Evolutionary conservation across 2,888 invertebrate species (phyloP), one percentile per base, ranked within the genome.

Genomic region (Unio pictorum): DNA sequence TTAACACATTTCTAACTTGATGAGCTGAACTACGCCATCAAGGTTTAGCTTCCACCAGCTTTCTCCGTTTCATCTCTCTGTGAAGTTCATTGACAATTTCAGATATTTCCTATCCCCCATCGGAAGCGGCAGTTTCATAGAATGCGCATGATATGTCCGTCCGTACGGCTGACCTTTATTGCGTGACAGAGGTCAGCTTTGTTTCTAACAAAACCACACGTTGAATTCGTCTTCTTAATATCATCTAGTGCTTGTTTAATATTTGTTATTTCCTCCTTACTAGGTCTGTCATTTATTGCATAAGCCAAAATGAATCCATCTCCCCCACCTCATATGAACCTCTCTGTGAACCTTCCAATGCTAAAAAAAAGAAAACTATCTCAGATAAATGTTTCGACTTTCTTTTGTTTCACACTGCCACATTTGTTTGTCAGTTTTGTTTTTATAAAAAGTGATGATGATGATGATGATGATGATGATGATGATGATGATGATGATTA

Each of bases 11-110:
- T 66, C 82, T 75, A 67, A 84, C 82, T 67, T 86, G 86, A 61
- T 87, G 86, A 18, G 87, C 89, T 0, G 88, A 89, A 72, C 88
- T 88, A 56, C 89, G 72, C 34, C 88, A 73, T 59, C 88, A 77
- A 2, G 86, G 81, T 69, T 86, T 88, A 64, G 69, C 80, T 68
- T 85, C 84, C 30, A 87, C 71, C 75, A 84, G 70, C 71, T 86
- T 85, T 62, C 88, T 76, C 59, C 89, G 70, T 61, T 82, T 80
- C 8, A 89, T 82, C 69, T 90, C 89, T 26, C 90, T 78, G 69
- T 87, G 85, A 56, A 89, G 83, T 78, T 89, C 89, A 64, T 86
- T 79, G 74, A 89, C 89, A 60, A 88, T 77, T 71, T 89, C 89
- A 8, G 80, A 69, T n/a, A 89, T 87, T 67, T 87, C 86, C 6